phyloP scores from a whole-genome alignment of 2,888 invertebrate genomes.

The Erpobdella octoculata region DNA sequence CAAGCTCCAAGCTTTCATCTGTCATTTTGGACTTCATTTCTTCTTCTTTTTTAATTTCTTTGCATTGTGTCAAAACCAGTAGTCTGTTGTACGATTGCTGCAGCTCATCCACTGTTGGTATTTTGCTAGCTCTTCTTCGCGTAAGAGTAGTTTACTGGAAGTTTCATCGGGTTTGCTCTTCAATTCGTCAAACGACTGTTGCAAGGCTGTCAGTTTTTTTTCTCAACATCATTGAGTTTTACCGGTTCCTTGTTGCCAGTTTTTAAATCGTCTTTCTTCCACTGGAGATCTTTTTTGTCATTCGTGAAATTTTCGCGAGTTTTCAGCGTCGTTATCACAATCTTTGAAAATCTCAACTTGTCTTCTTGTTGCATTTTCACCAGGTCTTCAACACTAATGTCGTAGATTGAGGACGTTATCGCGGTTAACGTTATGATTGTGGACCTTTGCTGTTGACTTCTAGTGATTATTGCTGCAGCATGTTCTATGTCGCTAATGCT shows the following conservation, averaged over 20 bases:
- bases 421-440: no score
- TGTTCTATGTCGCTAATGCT: no score
- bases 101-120: background rate
- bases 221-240: constrained; percentile 1
- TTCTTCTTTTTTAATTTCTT: no score
- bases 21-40: no score
- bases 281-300: constrained; percentile 10
- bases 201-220: background rate
- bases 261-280: constrained; percentile 18
- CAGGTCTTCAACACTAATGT: no score
- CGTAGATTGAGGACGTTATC: no score
- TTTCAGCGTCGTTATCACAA: background rate
- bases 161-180: background rate
- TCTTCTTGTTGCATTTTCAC: no score
- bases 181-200: background rate
- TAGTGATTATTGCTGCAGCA: no score
- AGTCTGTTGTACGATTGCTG: background rate
- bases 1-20: no score
- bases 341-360: background rate
- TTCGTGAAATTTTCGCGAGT: background rate
- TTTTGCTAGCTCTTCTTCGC: background rate
- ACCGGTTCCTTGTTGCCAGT: constrained; percentile 11
- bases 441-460: no score
- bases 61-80: background rate
- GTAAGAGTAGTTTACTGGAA: background rate